These are phyloP conservation scores for Gymnopithys bicolor DNA, from an alignment of 2,797 vertebrate genomes.

Conservation along the genomic window DNA sequence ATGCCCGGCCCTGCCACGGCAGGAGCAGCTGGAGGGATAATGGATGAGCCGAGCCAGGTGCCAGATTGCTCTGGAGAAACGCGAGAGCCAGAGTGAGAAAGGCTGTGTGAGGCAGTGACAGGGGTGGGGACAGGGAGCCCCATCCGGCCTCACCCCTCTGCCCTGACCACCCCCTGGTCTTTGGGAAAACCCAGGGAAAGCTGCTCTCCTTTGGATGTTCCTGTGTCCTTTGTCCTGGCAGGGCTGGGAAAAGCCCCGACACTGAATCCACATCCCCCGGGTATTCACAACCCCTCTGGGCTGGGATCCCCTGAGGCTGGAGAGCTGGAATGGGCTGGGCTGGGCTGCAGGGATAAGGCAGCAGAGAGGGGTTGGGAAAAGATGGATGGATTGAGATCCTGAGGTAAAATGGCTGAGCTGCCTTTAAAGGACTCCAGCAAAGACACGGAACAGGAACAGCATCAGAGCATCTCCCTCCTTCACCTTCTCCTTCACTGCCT, in stretches of 20 bases:
- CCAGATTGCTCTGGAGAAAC: no score
- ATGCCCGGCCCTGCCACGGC: background rate
- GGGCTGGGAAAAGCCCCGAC: background rate
- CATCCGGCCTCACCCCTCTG: background rate
- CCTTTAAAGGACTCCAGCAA: background rate
- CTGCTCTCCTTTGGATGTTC: no score
- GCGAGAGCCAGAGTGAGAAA: no score
- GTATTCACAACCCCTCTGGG: background rate
- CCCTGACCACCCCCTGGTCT: background rate
- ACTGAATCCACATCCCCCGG: background rate
- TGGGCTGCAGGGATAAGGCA: background rate
- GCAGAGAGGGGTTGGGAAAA: background rate
- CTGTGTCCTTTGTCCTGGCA: background rate
- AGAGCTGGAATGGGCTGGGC: background rate
- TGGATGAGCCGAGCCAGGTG: no score
- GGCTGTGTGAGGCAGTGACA: background rate
- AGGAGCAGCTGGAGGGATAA: no score
- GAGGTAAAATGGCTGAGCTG: background rate
- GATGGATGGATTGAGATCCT: background rate
- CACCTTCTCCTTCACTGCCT: background rate
- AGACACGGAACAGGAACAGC: fast-evolving
- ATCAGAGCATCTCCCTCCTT: background rate
- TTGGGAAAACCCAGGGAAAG: background rate
- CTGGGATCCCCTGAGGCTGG: background rate
- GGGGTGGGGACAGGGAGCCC: background rate